These are phyloP conservation scores for Vulpes ferrilata DNA, from an alignment of 2,113 vertebrate species.

Conservation along the genomic window DNA sequence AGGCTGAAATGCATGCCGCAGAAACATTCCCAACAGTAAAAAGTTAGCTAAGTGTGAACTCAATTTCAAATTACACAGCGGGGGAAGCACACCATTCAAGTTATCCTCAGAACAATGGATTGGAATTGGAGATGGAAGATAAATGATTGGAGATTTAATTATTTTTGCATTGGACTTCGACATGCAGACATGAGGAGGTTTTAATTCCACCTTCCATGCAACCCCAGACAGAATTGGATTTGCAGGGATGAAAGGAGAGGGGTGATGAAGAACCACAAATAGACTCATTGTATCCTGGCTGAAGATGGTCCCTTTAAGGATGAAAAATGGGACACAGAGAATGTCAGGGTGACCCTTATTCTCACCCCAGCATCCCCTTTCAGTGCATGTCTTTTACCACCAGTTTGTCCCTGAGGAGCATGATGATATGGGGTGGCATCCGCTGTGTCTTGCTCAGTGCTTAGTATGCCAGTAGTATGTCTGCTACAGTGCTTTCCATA, in stretches of 20 bases:
- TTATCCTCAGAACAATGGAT: slow-evolving; percentile 63
- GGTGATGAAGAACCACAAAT: neutral
- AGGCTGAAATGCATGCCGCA: slow-evolving; percentile 1
- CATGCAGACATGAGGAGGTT: slow-evolving; percentile 39
- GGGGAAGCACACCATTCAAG: slow-evolving; percentile 21
- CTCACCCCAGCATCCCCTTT: neutral
- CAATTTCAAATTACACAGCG: slow-evolving; percentile 68
- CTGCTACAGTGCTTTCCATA: neutral
- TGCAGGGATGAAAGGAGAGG: slow-evolving; percentile 44
- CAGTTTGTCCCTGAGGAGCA: neutral
- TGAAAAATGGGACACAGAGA: neutral
- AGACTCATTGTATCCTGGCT: neutral
- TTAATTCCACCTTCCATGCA: slow-evolving; percentile 15
- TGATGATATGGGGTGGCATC: neutral
- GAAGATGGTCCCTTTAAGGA: neutral
- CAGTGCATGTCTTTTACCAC: neutral
- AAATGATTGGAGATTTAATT: slow-evolving; percentile 66
- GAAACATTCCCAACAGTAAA: slow-evolving; percentile 69
- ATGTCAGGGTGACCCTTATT: neutral
- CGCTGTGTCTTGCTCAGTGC: neutral
- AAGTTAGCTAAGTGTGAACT: slow-evolving; percentile 75
- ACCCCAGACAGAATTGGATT: slow-evolving; percentile 15
- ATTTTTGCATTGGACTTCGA: slow-evolving; percentile 63
- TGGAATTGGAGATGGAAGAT: slow-evolving; percentile 75
- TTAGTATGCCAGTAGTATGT: neutral